Base-by-base conservation (phyloP, 2,113 vertebrate species). In the Hylia prasina region DNA sequence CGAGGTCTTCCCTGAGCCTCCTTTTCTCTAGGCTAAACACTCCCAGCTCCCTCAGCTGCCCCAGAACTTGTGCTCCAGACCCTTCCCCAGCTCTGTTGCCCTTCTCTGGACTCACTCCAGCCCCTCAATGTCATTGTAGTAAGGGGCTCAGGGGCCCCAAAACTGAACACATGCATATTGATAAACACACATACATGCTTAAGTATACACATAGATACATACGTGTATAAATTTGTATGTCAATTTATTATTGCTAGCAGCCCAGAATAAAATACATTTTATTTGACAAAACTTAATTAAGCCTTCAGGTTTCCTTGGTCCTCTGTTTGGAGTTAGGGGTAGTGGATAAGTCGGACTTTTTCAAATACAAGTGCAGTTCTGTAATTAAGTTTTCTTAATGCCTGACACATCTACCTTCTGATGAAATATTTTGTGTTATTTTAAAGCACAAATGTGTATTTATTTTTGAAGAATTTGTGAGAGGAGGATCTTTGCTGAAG, bases 121-220 rank as follows among this genome's bases (percentile, higher is more conserved):
- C 23, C 1, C 14, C 28, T 39, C 18, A 15, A 0, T 76, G 71
- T 50, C 17, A 5, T 57, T 37, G 9, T 12, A 44, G 21, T 50
- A 31, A 51, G 17, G 13, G 31, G 20, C 60, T 24, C 10, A 16
- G 9, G 25, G 22, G 18, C 23, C 21, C 50, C 27, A 27, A 37
- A 68, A 37, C 18, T 37, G 31, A 51, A 33, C 0, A 0, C 7
- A 1, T 10, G 3, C 3, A 13, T 6, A 1, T 28, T 11, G 25
- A 37, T 65, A 13, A 7, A 6, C 11, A 12, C 25, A 12, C 8
- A 51, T 9, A 19, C 9, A 10, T 1, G 3, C 7, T 37, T n/a
- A 39, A 39, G 7, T 60, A 35, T 37, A 13, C 4, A 25, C 12
- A 37, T 20, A 13, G 14, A 31, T 14, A 20, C 1, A 35, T 57